Evolutionary conservation across 1,140 invertebrate genomes (phyloP).

Genomic region (Diachasma alloeum): DNA sequence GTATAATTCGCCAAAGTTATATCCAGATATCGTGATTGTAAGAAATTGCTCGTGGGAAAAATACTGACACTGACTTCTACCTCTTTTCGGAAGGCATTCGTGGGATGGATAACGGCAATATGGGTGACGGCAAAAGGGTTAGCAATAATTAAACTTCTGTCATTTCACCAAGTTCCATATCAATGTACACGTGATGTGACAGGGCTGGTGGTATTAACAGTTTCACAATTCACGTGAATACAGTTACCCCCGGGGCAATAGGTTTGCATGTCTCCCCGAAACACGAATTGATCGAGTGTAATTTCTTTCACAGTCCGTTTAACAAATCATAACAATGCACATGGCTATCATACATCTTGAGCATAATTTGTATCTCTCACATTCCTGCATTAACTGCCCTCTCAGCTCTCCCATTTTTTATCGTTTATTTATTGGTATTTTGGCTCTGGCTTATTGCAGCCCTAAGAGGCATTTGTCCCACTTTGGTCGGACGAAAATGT

Average conservation of each 20-base stretch:
- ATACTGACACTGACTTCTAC: neutral
- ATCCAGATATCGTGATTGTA: conserved; percentile 33
- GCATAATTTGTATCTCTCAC: neutral
- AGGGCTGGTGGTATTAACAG: conserved; percentile 5
- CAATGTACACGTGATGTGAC: conserved; percentile 37
- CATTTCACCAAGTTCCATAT: conserved; percentile 23
- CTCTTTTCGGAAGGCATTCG: neutral
- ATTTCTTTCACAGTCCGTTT: neutral
- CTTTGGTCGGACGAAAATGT: too few species aligned
- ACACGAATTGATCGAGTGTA: conserved; percentile 4
- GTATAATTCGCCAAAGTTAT: conserved; percentile 35
- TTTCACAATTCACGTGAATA: neutral
- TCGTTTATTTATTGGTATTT: neutral
- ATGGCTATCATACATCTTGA: neutral
- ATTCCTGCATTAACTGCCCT: too few species aligned
- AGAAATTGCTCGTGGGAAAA: conserved; percentile 25
- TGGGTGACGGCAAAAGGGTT: neutral
- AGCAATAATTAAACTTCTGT: conserved; percentile 36
- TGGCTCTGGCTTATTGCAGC: conserved; percentile 13
- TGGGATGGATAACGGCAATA: neutral
- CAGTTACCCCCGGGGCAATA: neutral
- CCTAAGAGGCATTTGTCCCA: too few species aligned
- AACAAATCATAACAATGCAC: neutral
- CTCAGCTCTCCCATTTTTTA: too few species aligned
- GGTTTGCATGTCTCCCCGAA: conserved; percentile 5